phyloP scores from a whole-genome alignment of 2,888 invertebrate species.

The Steromphala cineraria region DNA sequence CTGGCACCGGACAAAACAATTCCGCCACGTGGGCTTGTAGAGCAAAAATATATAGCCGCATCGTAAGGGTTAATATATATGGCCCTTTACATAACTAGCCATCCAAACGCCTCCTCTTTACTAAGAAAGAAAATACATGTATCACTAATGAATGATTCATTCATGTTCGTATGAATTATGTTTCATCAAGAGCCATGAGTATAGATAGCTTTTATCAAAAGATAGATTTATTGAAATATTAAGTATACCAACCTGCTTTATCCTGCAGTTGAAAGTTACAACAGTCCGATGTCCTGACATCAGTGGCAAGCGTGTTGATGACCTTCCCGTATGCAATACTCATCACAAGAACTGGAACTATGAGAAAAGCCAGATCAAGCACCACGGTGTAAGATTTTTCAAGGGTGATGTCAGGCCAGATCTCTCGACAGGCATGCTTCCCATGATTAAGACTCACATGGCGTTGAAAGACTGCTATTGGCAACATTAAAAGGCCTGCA shows the following conservation, averaged over 20 bases:
- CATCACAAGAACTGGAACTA: constrained; percentile 87
- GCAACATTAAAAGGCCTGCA: constrained; percentile 82
- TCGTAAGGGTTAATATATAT: too few relatives aligned
- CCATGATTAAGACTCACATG: constrained; percentile 34
- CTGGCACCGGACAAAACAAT: too few relatives aligned
- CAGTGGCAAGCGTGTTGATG: constrained; percentile 71
- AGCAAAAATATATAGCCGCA: too few relatives aligned
- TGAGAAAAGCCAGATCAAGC: constrained; percentile 83
- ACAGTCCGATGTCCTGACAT: constrained; percentile 54
- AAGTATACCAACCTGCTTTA: background rate
- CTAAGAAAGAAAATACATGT: too few relatives aligned
- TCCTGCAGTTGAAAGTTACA: constrained; percentile 7
- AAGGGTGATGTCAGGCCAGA: constrained; percentile 73
- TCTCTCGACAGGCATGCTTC: constrained; percentile 51
- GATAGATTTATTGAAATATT: too few relatives aligned
- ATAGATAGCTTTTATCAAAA: too few relatives aligned
- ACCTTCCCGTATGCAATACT: constrained; percentile 81
- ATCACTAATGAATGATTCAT: too few relatives aligned
- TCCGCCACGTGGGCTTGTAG: too few relatives aligned
- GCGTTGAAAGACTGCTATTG: constrained; percentile 78
- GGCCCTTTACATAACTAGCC: too few relatives aligned
- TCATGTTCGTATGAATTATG: too few relatives aligned
- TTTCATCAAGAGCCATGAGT: too few relatives aligned
- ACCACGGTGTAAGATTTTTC: constrained; percentile 85
- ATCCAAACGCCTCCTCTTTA: too few relatives aligned